Percentiles rank a stretch among this genome's conserved stretches.
Evolutionary conservation across 2,797 vertebrate genomes (phyloP).

Genomic region (Iguana delicatissima): DNA sequence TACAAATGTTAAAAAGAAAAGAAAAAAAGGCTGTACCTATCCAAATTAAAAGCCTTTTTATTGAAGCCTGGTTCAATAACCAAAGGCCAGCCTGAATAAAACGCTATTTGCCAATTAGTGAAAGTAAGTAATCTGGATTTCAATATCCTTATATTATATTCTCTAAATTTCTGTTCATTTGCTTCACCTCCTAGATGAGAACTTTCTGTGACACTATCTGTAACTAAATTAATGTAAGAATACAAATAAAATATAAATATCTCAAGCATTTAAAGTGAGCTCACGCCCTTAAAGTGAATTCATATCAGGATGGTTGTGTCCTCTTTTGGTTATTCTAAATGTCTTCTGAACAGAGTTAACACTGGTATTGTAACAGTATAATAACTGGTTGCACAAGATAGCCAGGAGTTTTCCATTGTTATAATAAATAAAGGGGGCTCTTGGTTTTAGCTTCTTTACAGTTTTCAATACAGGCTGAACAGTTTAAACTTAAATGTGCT

Average conservation of each 20-base stretch:
- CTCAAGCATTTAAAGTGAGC: conserved; percentile 62
- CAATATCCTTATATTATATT: neutral
- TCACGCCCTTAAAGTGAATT: conserved; percentile 45
- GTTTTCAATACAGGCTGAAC: conserved; percentile 64
- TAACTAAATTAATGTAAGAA: conserved; percentile 55
- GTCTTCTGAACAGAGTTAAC: conserved; percentile 64
- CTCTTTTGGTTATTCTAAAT: conserved; percentile 52
- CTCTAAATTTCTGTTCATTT: neutral
- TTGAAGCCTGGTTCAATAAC: neutral
- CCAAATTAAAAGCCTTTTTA: neutral
- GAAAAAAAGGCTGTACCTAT: neutral
- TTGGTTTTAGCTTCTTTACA: conserved; percentile 70
- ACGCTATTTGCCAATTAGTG: neutral
- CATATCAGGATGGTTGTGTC: conserved; percentile 57
- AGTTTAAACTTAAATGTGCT: conserved; percentile 70
- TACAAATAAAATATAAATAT: conserved; percentile 56
- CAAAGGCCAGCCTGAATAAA: neutral
- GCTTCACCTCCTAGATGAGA: neutral
- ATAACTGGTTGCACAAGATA: conserved; percentile 56
- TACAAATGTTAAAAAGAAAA: neutral
- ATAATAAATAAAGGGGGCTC: conserved; percentile 57
- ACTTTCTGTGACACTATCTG: neutral
- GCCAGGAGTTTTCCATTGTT: conserved; percentile 60
- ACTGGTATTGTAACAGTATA: conserved; percentile 27
- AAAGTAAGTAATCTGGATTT: neutral